Evolutionary conservation across 2,888 invertebrate species (phyloP).

Genomic region (Ichneumoninae sp.): DNA sequence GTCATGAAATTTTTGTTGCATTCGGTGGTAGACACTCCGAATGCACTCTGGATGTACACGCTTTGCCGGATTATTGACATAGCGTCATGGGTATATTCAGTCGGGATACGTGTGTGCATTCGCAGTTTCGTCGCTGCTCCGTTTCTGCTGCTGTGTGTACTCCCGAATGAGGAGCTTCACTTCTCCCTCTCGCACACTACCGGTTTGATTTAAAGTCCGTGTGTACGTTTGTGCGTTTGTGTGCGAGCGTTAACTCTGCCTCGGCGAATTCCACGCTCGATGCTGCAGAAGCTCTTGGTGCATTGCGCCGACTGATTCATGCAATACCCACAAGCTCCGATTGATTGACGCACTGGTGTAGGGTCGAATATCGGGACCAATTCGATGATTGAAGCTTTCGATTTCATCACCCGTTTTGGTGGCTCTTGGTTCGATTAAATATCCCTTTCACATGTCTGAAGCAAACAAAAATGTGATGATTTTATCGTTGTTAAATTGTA

Average conservation of each 20-base stretch:
- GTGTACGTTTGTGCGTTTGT: conserved; percentile 1
- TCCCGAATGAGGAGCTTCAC: conserved; percentile 45
- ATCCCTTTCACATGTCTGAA: not conserved
- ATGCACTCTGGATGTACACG: conserved; percentile 4
- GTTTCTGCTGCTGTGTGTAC: conserved; percentile 28
- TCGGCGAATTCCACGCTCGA: conserved; percentile 67
- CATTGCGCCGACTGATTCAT: conserved; percentile 54
- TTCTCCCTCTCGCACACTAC: conserved; percentile 28
- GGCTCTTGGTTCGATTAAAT: not conserved
- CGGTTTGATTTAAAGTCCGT: conserved; percentile 36
- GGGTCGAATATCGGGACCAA: conserved; percentile 15
- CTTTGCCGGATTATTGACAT: conserved; percentile 63
- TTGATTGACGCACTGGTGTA: conserved; percentile 41
- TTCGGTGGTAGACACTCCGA: not conserved
- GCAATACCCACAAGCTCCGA: conserved; percentile 45
- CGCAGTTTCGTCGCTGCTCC: conserved; percentile 37
- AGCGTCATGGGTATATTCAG: conserved; percentile 65
- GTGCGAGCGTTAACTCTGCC: conserved; percentile 58
- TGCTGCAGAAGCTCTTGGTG: conserved; percentile 35
- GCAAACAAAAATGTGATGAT: not conserved
- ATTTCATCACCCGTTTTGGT: conserved; percentile 31
- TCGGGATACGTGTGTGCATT: conserved; percentile 44
- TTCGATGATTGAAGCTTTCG: conserved; percentile 41
- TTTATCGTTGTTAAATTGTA: not conserved
- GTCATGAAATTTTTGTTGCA: not conserved